phyloP scores from a whole-genome alignment of 1,140 invertebrate species.

The Battus philenor region DNA sequence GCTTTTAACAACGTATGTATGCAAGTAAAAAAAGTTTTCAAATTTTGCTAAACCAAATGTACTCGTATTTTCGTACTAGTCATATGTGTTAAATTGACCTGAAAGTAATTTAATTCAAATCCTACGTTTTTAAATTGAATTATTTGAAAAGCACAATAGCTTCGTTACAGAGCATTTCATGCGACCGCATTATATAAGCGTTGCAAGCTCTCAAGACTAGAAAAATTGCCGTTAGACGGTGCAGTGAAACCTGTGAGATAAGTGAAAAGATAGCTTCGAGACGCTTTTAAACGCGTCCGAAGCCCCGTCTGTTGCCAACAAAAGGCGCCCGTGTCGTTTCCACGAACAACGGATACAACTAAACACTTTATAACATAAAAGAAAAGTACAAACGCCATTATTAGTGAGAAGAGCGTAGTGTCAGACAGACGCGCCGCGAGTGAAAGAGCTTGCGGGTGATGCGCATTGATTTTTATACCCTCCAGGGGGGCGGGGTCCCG shows the following conservation, averaged over 20 bases:
- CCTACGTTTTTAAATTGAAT: too few species aligned
- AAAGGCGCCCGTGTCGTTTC: conserved; percentile 59
- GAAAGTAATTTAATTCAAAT: too few species aligned
- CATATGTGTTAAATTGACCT: too few species aligned
- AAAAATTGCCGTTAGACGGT: conserved; percentile 38
- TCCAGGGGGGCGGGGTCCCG: conserved; percentile 59
- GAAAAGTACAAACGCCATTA: conserved; percentile 66
- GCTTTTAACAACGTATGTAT: too few species aligned
- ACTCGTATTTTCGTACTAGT: too few species aligned
- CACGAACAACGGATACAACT: conserved; percentile 65
- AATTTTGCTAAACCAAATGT: too few species aligned
- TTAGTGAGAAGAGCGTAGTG: conserved; percentile 64
- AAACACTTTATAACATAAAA: conserved; percentile 69
- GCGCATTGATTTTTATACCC: conserved; percentile 73
- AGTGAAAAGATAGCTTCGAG: conserved; percentile 50
- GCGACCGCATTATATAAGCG: conserved; percentile 36
- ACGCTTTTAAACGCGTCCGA: conserved; percentile 58
- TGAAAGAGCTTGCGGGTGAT: conserved; percentile 53
- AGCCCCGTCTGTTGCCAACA: conserved; percentile 55
- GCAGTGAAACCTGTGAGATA: conserved; percentile 46
- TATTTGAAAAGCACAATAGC: too few species aligned
- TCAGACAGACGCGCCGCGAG: conserved; percentile 47
- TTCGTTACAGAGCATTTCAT: too few species aligned
- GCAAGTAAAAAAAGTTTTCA: too few species aligned
- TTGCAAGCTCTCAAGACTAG: conserved; percentile 33